Evolutionary conservation across 2,113 vertebrate species (phyloP), one percentile per base, ranked within the genome.

Genomic region (Halichoeres trimaculatus): DNA sequence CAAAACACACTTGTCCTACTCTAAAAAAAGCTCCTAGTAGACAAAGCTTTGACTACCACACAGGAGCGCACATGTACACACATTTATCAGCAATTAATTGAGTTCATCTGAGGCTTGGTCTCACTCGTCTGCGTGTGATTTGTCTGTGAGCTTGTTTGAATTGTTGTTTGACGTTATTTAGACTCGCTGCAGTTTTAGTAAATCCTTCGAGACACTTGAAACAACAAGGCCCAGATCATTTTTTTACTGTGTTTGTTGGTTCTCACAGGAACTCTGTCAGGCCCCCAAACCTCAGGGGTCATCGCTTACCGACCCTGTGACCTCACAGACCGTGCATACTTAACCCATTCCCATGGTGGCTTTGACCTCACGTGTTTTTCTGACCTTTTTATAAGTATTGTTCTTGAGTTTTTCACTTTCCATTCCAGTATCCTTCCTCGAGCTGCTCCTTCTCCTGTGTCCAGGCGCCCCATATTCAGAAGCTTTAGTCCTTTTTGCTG

Each of bases 261-360:
- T 90, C 91, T 90, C 88, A 87, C 67, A 86, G 61, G 70, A 87
- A 84, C 51, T 63, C 35, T 22, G 52, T 70, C 63, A 63, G 61
- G 7, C 45, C 76, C 70, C 61, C n/a, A 62, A 76, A 74, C 61
- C 87, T 70, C 80, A 52, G 51, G 70, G 74, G 59, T 76, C 81
- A 60, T 50, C 52, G 20, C 60, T 63, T 19, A 47, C 36, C 75
- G 82, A 86, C 76, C 85, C 55, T 10, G 12, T 66, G 40, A 81
- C 52, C 73, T 50, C 59, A 11, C 20, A 61, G 43, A 64, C 20
- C 70, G 64, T 59, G 12, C 48, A 75, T 73, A 83, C 55, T 54
- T 8, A 34, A 20, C 6, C 22, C 22, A 67, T 87, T 90, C 85
- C 57, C 86, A 83, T 77, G 47, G 36, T 73, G 13, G 76, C 66